Percentiles rank a stretch among this genome's conserved stretches.
phyloP scores from a whole-genome alignment of 2,888 invertebrate genomes.

The Suillia variegata region DNA sequence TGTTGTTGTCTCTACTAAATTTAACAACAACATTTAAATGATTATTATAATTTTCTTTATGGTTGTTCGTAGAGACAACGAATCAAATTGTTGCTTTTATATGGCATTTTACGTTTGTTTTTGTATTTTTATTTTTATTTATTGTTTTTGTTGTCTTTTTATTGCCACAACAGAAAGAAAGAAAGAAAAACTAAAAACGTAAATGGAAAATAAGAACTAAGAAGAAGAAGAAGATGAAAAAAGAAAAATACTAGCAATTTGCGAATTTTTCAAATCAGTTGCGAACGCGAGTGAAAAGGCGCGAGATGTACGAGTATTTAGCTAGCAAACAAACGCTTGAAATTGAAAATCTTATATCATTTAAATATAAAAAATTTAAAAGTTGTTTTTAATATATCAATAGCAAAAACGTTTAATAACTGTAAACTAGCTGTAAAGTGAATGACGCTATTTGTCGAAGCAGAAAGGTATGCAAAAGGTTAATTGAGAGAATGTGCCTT shows the following conservation, averaged over 20 bases:
- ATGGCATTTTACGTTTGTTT: neutral
- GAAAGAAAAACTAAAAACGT: neutral
- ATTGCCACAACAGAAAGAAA: neutral
- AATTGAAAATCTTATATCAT: constrained; percentile 12
- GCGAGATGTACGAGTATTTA: constrained; percentile 30
- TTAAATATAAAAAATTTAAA: constrained; percentile 23
- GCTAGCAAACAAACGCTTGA: constrained; percentile 11
- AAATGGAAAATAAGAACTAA: no score
- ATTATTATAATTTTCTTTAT: neutral
- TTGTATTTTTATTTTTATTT: neutral
- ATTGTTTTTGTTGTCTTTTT: neutral
- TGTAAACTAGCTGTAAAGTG: neutral
- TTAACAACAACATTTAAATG: neutral
- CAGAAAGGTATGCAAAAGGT: neutral
- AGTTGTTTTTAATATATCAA: no score
- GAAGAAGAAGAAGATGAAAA: no score
- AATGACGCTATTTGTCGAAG: neutral
- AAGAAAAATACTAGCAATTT: neutral
- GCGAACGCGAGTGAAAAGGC: constrained; percentile 28
- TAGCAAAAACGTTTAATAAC: no score
- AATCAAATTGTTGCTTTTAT: neutral
- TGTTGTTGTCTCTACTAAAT: no score
- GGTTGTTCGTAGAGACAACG: neutral
- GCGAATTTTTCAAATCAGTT: constrained; percentile 23
- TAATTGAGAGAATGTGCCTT: neutral